Evolutionary conservation across 37 sponge, comb jelly and placozoan species (phyloP).

Genomic region (Spongilla lacustris): DNA sequence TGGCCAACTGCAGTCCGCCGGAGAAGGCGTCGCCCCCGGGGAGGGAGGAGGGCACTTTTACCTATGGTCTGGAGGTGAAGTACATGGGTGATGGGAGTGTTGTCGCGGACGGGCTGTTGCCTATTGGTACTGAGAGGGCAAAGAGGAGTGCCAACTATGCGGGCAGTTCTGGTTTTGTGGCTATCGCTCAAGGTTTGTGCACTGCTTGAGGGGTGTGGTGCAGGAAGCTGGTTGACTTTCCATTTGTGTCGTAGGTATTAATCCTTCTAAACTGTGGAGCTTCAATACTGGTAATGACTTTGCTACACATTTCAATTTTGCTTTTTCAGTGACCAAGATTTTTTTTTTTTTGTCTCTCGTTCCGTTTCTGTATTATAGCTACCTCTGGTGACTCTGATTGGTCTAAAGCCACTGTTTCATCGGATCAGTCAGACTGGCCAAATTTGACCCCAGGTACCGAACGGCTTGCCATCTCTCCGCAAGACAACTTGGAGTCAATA

Average conservation of each 20-base stretch:
- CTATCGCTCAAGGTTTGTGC: slow-evolving; percentile 34
- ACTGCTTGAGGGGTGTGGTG: not conserved
- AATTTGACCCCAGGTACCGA: not conserved
- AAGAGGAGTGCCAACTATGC: slow-evolving; percentile 30
- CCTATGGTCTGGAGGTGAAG: not conserved
- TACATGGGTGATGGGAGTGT: not conserved
- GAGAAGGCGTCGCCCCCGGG: not conserved
- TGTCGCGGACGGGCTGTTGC: slow-evolving; percentile 20
- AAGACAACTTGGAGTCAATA: slow-evolving; percentile 52
- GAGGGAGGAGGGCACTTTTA: not conserved
- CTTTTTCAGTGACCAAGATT: not conserved
- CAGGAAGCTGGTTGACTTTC: not conserved
- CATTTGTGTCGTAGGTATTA: slow-evolving; percentile 14
- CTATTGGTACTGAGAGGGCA: slow-evolving; percentile 83
- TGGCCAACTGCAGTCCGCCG: not conserved
- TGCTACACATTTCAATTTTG: not conserved
- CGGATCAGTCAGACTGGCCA: slow-evolving; percentile 15
- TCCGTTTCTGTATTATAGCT: not conserved
- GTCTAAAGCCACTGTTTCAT: slow-evolving; percentile 22
- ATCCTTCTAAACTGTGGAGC: slow-evolving; percentile 45
- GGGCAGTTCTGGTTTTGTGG: slow-evolving; percentile 3
- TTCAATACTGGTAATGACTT: slow-evolving; percentile 27
- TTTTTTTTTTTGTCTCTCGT: too few species aligned
- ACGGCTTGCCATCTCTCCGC: slow-evolving; percentile 6
- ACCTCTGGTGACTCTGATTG: slow-evolving; percentile 49